Evolutionary conservation across 2,888 invertebrate species (phyloP).

Genomic region (Chrysodeixis includens): DNA sequence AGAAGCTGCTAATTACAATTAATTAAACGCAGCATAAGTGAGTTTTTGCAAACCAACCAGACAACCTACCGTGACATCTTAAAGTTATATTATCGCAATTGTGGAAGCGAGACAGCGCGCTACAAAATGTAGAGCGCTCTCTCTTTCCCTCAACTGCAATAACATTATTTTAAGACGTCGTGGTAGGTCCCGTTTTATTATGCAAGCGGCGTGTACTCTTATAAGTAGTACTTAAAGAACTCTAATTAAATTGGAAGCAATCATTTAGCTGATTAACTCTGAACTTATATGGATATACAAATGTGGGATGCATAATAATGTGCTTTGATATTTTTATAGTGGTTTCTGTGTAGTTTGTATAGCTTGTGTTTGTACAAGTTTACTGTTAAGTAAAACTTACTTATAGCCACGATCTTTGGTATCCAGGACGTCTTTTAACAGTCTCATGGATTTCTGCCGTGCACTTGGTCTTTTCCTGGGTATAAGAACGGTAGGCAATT

Average conservation of each 20-base stretch:
- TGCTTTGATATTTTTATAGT: background rate
- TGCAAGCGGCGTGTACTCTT: constrained; percentile 26
- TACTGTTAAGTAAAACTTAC: too few relatives aligned
- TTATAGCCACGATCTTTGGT: too few relatives aligned
- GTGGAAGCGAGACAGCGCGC: too few relatives aligned
- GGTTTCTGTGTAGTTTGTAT: background rate
- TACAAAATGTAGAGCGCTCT: too few relatives aligned
- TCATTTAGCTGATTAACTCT: constrained; percentile 37
- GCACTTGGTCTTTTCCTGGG: too few relatives aligned
- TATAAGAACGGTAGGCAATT: too few relatives aligned
- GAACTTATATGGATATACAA: constrained; percentile 17
- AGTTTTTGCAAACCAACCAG: constrained; percentile 21
- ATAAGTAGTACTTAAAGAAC: constrained; percentile 30
- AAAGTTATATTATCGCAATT: too few relatives aligned
- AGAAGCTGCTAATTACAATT: constrained; percentile 31
- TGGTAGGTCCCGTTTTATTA: constrained; percentile 35
- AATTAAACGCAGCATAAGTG: constrained; percentile 34
- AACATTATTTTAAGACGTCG: too few relatives aligned
- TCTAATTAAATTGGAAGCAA: constrained; percentile 49
- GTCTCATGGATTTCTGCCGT: too few relatives aligned
- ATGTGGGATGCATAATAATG: constrained; percentile 4
- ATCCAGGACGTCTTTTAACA: too few relatives aligned
- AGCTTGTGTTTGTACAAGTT: background rate
- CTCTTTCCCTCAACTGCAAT: too few relatives aligned
- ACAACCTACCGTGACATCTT: too few relatives aligned